These are phyloP conservation scores for Melipona bicolor DNA, from an alignment of 2,888 invertebrate genomes.

Conservation along the genomic window DNA sequence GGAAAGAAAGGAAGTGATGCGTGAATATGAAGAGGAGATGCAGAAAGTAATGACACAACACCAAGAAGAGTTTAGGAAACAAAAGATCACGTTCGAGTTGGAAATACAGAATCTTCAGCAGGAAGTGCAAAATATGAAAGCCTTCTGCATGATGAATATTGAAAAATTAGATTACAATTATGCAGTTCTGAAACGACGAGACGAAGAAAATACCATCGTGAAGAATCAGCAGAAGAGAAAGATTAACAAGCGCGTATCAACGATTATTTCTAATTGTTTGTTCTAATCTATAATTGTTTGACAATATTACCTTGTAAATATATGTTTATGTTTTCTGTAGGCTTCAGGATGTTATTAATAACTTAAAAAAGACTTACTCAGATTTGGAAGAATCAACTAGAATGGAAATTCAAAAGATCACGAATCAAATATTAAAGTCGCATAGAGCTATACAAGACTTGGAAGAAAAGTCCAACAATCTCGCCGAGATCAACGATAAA, in stretches of 20 bases:
- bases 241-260: constrained; percentile 86
- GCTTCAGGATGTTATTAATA: constrained; percentile 89
- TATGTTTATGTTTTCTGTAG: constrained; percentile 65
- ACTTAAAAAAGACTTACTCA: constrained; percentile 87
- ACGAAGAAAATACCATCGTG: constrained; percentile 93
- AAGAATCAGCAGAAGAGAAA: constrained; percentile 92
- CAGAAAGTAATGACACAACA: constrained; percentile 88
- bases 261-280: not conserved
- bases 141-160: constrained; percentile 92
- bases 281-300: not conserved
- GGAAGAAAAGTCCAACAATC: constrained; percentile 89
- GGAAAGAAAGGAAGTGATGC: constrained; percentile 80
- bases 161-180: constrained; percentile 97
- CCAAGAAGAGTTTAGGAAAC: constrained; percentile 89
- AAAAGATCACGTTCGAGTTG: constrained; percentile 89
- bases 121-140: constrained; percentile 92
- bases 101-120: constrained; percentile 91
- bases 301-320: no score
- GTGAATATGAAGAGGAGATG: constrained; percentile 86
- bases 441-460: constrained; percentile 89
- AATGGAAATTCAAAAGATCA: constrained; percentile 88
- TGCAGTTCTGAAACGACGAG: constrained; percentile 93
- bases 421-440: constrained; percentile 88
- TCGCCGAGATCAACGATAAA: constrained; percentile 87
- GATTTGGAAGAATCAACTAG: constrained; percentile 88